Percentiles rank a stretch among this genome's conserved stretches.
Conservation (phyloP, 2,797 vertebrate species). For the Tokudaia tokunoshimensis region DNA sequence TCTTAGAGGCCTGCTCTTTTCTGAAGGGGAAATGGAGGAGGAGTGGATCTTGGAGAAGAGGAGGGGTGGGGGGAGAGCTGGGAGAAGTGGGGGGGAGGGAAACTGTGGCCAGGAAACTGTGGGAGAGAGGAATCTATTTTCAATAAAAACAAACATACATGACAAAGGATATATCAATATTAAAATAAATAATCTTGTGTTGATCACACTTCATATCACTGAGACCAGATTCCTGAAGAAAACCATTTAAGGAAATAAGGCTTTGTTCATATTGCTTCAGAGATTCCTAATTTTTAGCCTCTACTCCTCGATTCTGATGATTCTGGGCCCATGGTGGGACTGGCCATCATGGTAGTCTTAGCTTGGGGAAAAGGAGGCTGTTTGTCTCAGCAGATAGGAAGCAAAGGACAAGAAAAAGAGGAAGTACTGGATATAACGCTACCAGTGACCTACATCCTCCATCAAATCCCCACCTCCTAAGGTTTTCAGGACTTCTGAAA, state of each 20-base stretch:
- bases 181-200: not conserved
- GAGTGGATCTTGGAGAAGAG: too few relatives aligned
- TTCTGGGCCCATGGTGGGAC: not conserved
- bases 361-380: not conserved
- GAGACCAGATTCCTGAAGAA: not conserved
- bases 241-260: not conserved
- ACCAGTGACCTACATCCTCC: not conserved
- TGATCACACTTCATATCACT: not conserved
- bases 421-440: not conserved
- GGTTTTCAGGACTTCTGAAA: not conserved
- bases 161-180: not conserved
- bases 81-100: not conserved
- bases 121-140: not conserved
- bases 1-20: not conserved
- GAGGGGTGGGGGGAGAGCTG: not conserved
- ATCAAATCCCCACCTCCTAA: not conserved
- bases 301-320: not conserved
- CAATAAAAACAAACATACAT: not conserved
- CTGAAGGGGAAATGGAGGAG: not conserved
- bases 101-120: not conserved
- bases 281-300: not conserved
- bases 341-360: rapidly evolving
- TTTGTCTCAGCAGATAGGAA: not conserved
- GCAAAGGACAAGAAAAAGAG: not conserved
- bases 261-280: not conserved